Evolutionary conservation across 1,140 invertebrate genomes (phyloP), one percentile per base, ranked within the genome.

Genomic region (Drosophila sp.): DNA sequence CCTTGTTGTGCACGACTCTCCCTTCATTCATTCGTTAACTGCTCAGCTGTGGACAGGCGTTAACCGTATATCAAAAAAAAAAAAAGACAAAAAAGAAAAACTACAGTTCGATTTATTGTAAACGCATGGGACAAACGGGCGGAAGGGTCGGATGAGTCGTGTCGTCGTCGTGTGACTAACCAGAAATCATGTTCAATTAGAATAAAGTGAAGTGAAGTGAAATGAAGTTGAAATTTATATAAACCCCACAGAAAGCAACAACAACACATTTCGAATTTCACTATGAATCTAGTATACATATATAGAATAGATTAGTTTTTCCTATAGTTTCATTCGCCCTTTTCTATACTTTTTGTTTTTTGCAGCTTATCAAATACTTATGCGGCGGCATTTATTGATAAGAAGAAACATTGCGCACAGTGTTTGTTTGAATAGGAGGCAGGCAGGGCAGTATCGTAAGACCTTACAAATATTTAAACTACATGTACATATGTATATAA

Each of bases 31-130:
- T 23, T 76, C 72, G 76, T 71, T 75, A 66, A 75, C 72, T 64
- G 73, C 69, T 76, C 55, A 60, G 66, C 73, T 70, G 76, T 76
- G 70, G 73, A 64, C 73, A 66, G 72, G 73, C 73, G 73, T 76
- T 58, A 58, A 58, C 32, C 56, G 56, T 58, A 29, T 55, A 23
- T 38, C 35, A 38, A 38, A 27, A 50, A 50, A 27, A 50, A 8
- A 8, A 50, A 8, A 25, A 50, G 25, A 75, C n/a, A 64, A 68
- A 61, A 75, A 75, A 30, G 35, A 32, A 72, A 40, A 75, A 68
- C 68, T 75, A 40, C 64, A 68, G 54, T 44, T 76, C 58, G 17
- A 62, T 27, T 62, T 50, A 30, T 44, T 62, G 33, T 60, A 50
- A 50, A 50, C 44, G 44, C 23, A 25, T n/a, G 23, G 6, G 44